phyloP scores from a whole-genome alignment of 1,140 invertebrate species.

The Tyrophagus putrescentiae region DNA sequence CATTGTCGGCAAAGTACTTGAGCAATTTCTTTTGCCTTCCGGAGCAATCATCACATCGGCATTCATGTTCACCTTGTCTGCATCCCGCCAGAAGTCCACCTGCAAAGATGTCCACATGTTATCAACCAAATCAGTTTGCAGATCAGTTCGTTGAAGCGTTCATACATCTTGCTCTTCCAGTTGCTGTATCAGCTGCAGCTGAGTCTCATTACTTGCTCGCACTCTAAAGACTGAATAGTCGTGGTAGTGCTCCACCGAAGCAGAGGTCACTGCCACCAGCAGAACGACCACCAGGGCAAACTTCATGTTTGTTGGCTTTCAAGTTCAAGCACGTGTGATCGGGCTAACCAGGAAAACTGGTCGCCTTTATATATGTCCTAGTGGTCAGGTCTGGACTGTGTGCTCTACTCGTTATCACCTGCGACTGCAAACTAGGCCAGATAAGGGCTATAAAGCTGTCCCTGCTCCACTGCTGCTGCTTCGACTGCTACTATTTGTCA shows the following conservation, averaged over 20 bases:
- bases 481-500: no score
- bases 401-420: no score
- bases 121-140: not conserved
- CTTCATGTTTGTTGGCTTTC: no score
- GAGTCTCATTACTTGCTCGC: not conserved
- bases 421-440: no score
- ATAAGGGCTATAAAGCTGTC: no score
- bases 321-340: no score
- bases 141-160: not conserved
- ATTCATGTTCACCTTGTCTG: slow-evolving; percentile 39
- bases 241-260: slow-evolving; percentile 2
- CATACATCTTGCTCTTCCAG: not conserved
- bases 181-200: not conserved
- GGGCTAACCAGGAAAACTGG: no score
- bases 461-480: no score
- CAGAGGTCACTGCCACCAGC: not conserved
- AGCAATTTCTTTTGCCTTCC: slow-evolving; percentile 39
- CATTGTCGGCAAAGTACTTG: slow-evolving; percentile 44
- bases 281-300: not conserved
- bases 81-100: slow-evolving; percentile 41
- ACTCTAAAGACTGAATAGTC: slow-evolving; percentile 5
- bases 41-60: slow-evolving; percentile 55
- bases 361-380: no score
- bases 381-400: no score
- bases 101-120: no score